These are phyloP conservation scores for Hololepta plana DNA, from an alignment of 2,888 invertebrate genomes.

Conservation along the genomic window DNA sequence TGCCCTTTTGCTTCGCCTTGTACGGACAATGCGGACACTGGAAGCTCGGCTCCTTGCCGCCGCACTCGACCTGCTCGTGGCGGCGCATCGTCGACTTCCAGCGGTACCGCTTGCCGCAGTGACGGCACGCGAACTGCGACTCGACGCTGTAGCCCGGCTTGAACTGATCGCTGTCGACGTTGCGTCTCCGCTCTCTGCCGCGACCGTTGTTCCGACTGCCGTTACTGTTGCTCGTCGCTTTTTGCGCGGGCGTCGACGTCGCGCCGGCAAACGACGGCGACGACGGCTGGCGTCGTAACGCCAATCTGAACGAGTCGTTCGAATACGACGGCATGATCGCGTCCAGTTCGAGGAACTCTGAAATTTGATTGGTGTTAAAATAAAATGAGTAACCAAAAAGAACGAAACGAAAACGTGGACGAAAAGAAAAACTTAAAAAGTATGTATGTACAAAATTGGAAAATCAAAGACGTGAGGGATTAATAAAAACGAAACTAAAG, in stretches of 20 bases:
- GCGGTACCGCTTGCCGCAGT: constrained; percentile 71
- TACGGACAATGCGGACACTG: constrained; percentile 66
- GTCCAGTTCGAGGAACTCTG: constrained; percentile 22
- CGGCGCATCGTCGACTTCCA: constrained; percentile 72
- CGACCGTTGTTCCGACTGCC: constrained; percentile 13
- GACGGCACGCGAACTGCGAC: constrained; percentile 56
- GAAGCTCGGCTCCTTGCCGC: constrained; percentile 66
- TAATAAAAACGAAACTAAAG: constrained; percentile 2
- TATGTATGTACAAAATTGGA: too few species aligned
- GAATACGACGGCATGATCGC: constrained; percentile 19
- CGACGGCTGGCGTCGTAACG: constrained; percentile 11
- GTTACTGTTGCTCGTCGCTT: constrained; percentile 7
- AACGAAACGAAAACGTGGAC: constrained; percentile 2
- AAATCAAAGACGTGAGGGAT: too few species aligned
- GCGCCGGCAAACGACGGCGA: too few species aligned
- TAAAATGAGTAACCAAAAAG: constrained; percentile 6
- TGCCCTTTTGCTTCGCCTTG: constrained; percentile 64
- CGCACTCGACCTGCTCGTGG: constrained; percentile 68
- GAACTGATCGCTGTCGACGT: too few species aligned
- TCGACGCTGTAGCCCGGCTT: constrained; percentile 29
- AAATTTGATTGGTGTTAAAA: constrained; percentile 12
- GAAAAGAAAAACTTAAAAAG: constrained; percentile 1
- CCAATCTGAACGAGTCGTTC: constrained; percentile 11
- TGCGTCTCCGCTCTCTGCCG: constrained; percentile 5
- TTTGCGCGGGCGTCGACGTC: constrained; percentile 6